These are phyloP conservation scores for Coracias cyanogaster DNA, from an alignment of 2,797 vertebrate genomes.

Conservation along the genomic window DNA sequence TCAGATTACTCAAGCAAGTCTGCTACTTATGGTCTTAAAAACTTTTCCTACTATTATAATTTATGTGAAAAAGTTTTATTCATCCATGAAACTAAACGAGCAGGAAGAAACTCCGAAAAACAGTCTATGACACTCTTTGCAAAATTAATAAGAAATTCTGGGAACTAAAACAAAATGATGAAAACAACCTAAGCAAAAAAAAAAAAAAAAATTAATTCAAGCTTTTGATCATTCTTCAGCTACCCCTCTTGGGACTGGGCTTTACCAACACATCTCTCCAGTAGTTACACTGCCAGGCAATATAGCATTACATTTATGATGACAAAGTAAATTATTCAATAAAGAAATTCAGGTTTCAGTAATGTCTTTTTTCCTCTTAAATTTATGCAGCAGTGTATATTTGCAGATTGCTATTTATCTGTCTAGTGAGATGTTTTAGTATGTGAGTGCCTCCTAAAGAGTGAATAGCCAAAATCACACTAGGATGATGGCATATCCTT, in stretches of 20 bases:
- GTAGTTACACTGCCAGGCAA: conserved; percentile 40
- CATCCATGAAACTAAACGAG: not conserved
- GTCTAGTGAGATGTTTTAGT: not conserved
- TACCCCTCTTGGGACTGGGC: conserved; percentile 3
- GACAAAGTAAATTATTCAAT: conserved; percentile 72
- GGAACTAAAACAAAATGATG: not conserved
- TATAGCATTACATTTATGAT: conserved; percentile 22
- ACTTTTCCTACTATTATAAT: not conserved
- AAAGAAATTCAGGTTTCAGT: conserved; percentile 54
- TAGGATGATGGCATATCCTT: not conserved
- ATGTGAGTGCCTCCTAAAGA: not conserved
- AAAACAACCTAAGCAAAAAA: conserved; percentile 5
- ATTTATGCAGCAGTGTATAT: conserved; percentile 18
- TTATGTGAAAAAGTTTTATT: conserved; percentile 1
- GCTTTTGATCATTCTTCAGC: conserved; percentile 61
- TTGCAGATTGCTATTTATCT: not conserved
- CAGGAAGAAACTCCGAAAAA: not conserved
- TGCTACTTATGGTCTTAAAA: not conserved
- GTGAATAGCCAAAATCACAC: not conserved
- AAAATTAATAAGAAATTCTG: conserved; percentile 36
- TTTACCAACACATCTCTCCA: conserved; percentile 27
- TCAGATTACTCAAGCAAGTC: not conserved
- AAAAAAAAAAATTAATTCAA: not conserved
- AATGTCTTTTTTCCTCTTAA: conserved; percentile 20
- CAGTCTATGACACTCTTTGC: not conserved